Evolutionary conservation across 2,888 invertebrate species (phyloP).

Genomic region (Psylliodes chrysocephalus): DNA sequence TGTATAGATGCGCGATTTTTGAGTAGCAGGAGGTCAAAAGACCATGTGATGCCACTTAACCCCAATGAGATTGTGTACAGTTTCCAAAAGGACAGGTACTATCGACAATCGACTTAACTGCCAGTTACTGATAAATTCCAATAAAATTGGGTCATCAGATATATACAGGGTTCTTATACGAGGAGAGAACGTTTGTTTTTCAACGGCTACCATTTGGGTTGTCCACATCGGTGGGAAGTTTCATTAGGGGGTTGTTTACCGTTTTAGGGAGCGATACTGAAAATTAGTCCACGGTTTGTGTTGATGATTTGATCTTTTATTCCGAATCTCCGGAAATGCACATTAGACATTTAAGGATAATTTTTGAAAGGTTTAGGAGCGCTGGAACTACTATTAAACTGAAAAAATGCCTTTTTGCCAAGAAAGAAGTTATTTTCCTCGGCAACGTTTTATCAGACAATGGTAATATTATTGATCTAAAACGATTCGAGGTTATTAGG

Average conservation of each 20-base stretch:
- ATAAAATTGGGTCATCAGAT: conserved; percentile 26
- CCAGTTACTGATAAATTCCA: conserved; percentile 39
- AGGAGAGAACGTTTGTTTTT: conserved; percentile 32
- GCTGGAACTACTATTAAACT: conserved; percentile 32
- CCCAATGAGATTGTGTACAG: conserved; percentile 18
- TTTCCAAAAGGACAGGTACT: conserved; percentile 21
- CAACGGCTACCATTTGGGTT: background rate
- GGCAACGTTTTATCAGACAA: conserved; percentile 20
- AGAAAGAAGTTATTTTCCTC: conserved; percentile 21
- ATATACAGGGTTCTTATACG: conserved; percentile 41
- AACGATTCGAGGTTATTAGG: conserved; percentile 7
- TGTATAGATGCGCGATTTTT: background rate
- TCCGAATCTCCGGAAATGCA: background rate
- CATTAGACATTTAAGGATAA: no score
- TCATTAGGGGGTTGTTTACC: background rate
- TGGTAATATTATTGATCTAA: conserved; percentile 21
- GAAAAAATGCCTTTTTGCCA: conserved; percentile 38
- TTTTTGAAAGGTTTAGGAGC: no score
- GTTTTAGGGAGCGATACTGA: background rate
- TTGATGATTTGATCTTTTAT: background rate
- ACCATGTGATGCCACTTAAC: no score
- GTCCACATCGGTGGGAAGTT: background rate
- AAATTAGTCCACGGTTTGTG: background rate
- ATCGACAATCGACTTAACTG: conserved; percentile 32
- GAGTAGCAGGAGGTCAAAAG: no score